Conservation (phyloP, 1,140 invertebrate genomes). For the Mamestra configurata region DNA sequence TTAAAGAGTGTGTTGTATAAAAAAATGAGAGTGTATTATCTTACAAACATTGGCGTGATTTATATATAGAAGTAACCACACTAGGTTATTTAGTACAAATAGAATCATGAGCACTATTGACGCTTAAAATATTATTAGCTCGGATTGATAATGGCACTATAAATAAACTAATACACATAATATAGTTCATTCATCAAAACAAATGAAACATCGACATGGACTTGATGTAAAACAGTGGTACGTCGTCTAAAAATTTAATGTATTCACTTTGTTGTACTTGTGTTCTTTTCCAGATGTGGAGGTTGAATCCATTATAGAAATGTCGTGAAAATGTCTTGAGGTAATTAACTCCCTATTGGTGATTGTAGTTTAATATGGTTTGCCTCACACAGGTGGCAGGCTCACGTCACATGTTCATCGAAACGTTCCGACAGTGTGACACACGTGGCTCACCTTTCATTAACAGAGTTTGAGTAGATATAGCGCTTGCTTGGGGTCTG, state of each 20-base stretch:
- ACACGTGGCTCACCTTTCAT: slow-evolving; percentile 62
- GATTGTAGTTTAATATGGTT: slow-evolving; percentile 83
- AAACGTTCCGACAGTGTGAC: slow-evolving; percentile 34
- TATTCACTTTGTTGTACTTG: slow-evolving; percentile 88
- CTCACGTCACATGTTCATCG: slow-evolving; percentile 50
- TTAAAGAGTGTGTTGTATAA: slow-evolving; percentile 7
- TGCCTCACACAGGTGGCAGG: slow-evolving; percentile 70
- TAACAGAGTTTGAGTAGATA: slow-evolving; percentile 69
- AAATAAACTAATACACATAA: slow-evolving; percentile 29
- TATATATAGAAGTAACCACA: slow-evolving; percentile 18
- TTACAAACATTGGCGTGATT: background rate
- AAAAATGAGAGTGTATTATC: background rate
- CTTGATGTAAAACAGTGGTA: slow-evolving; percentile 86
- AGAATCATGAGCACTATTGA: slow-evolving; percentile 17
- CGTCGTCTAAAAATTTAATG: slow-evolving; percentile 77
- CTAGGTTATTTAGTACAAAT: background rate
- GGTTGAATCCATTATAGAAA: slow-evolving; percentile 88
- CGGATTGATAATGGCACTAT: slow-evolving; percentile 37
- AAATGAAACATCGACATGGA: slow-evolving; percentile 72
- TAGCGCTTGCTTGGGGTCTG: slow-evolving; percentile 82
- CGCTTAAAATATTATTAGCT: slow-evolving; percentile 21
- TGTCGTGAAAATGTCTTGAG: slow-evolving; percentile 87
- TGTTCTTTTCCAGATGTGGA: slow-evolving; percentile 88
- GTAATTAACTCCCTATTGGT: slow-evolving; percentile 87
- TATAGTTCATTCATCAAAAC: slow-evolving; percentile 40